Evolutionary conservation across 2,113 vertebrate genomes (phyloP), one percentile per base, ranked within the genome.

Genomic region (Misgurnus anguillicaudatus): DNA sequence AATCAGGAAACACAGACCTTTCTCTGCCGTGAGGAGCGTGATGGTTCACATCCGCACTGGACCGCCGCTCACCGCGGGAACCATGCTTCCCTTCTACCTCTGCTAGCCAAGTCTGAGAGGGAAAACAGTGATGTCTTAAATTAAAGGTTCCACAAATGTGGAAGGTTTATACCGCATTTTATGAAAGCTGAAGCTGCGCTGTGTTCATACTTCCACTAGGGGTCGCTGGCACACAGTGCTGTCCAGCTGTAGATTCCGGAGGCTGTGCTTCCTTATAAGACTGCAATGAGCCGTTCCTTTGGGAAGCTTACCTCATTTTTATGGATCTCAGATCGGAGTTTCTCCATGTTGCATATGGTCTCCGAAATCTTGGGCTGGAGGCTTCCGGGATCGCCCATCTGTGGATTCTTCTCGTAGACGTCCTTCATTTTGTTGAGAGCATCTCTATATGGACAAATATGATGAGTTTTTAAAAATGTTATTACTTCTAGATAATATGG

Each of bases 371-470:
- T 98, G 74, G 97, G 97, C 85, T 98, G 95, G 81, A 99, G 93
- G 89, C 96, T 99, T 87, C 88, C 89, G 65, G 98, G 96, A 85
- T 99, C 97, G 24, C 98, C 98, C 97, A 99, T 98, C 88, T 98
- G 97, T 41, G 97, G 96, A 85, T 95, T 98, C 91, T 98, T 98
- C 89, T 98, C 96, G 84, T 99, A 99, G 11, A 99, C 98, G n/a
- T 98, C 98, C 92, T 98, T 98, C 97, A 99, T 99, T 93, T 98
- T 99, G 90, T 98, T 98, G 85, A 99, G 93, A 1, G 98, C 98
- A 82, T 99, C 97, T 94, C 97, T 97, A 80, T 5, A 47, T 2
- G 5, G 21, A 80, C 8, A 47, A 10, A 45, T 60, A 13, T 31
- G 17, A 71, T 53, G n/a, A 84, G 21, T 58, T 3, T 57, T 6